These are phyloP conservation scores for Sminthopsis crassicaudata DNA, from an alignment of 2,113 vertebrate species.

Conservation along the genomic window DNA sequence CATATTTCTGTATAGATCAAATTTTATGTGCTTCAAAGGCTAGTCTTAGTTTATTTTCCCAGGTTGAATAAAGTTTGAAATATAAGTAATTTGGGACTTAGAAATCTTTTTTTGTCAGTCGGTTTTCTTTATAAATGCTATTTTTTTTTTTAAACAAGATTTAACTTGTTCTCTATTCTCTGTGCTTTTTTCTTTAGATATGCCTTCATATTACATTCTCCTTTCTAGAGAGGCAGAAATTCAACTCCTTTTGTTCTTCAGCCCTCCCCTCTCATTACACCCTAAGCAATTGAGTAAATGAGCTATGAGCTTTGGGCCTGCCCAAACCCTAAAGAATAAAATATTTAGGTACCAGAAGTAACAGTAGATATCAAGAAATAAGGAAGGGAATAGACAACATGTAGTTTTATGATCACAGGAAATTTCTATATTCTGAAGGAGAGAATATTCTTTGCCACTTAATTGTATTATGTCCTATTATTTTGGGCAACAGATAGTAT, in stretches of 20 bases:
- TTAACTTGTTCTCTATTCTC: conserved; percentile 1
- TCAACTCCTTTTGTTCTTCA: neutral
- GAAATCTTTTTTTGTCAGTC: conserved; percentile 7
- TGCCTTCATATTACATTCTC: neutral
- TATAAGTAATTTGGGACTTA: conserved; percentile 7
- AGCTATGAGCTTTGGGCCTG: neutral
- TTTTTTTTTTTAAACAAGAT: neutral
- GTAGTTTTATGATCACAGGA: neutral
- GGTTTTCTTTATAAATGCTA: conserved; percentile 32
- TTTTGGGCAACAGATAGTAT: neutral
- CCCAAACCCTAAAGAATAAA: neutral
- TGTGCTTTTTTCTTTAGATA: neutral
- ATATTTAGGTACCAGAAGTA: neutral
- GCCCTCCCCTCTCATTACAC: neutral
- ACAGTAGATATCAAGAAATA: conserved; percentile 1
- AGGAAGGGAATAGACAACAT: conserved; percentile 24
- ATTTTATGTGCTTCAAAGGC: conserved; percentile 17
- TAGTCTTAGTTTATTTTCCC: neutral
- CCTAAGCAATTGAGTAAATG: neutral
- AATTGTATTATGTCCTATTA: conserved; percentile 10
- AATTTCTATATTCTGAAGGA: conserved; percentile 32
- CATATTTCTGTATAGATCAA: conserved; percentile 6
- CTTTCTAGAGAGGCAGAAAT: neutral
- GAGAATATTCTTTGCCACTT: conserved; percentile 15
- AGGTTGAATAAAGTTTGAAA: conserved; percentile 14